A percentile compares a stretch with the other conserved stretches of the same genome.
These are phyloP conservation scores for Holocentrus rufus DNA, from an alignment of 2,797 vertebrate genomes.

Conservation along the genomic window DNA sequence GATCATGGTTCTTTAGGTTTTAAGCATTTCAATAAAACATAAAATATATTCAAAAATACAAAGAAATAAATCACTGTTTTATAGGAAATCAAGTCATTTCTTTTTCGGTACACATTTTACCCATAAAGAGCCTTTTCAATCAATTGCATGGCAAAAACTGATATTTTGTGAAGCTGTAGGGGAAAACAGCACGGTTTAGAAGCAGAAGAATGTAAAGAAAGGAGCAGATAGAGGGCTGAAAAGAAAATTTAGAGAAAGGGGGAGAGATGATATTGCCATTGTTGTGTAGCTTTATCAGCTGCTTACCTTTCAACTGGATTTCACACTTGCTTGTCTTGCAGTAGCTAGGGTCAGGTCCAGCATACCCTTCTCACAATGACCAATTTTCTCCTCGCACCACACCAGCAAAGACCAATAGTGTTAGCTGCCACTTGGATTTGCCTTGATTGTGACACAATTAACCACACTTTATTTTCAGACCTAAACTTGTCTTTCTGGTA, in stretches of 20 bases:
- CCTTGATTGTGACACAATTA: conserved; percentile 55
- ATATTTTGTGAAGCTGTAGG: conserved; percentile 49
- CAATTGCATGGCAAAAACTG: conserved; percentile 11
- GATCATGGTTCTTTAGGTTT: conserved; percentile 45
- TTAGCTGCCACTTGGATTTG: conserved; percentile 74
- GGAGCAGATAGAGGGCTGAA: conserved; percentile 67
- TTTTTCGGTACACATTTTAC: conserved; percentile 2
- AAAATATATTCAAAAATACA: conserved; percentile 40
- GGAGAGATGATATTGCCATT: conserved; percentile 84
- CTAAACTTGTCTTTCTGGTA: background rate
- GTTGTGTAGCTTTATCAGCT: conserved; percentile 83
- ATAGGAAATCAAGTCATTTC: background rate
- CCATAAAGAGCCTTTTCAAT: background rate
- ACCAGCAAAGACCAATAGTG: conserved; percentile 48
- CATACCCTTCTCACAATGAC: conserved; percentile 81
- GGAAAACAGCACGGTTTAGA: conserved; percentile 42
- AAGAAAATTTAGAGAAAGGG: conserved; percentile 57
- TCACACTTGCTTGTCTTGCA: conserved; percentile 83
- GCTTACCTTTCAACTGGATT: conserved; percentile 87
- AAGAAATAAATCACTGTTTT: conserved; percentile 10
- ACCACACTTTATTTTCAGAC: conserved; percentile 22
- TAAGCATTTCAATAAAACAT: conserved; percentile 45
- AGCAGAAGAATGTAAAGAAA: conserved; percentile 58
- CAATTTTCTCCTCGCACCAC: conserved; percentile 73
- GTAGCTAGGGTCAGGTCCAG: conserved; percentile 80